A percentile compares a stretch with the other conserved stretches of the same genome.
Conservation (phyloP, 2,888 invertebrate genomes). For the Baccha elongata region DNA sequence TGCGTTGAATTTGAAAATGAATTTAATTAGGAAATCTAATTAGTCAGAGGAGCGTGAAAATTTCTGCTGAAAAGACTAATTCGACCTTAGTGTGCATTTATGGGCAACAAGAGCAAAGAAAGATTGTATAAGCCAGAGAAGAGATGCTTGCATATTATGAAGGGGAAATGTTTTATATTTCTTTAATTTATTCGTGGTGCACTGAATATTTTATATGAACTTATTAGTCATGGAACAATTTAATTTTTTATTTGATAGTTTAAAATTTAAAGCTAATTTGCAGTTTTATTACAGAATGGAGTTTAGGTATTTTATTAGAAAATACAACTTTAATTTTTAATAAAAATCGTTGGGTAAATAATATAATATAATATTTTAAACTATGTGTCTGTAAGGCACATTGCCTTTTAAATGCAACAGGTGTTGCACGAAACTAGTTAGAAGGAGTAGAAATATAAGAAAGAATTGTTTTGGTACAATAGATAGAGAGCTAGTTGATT, state of each 20-base stretch:
- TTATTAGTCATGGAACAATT: neutral
- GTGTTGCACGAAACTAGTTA: too few species aligned
- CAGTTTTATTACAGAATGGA: neutral
- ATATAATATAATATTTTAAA: too few species aligned
- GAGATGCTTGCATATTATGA: conserved; percentile 18
- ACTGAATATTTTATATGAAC: too few species aligned
- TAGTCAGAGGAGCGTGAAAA: conserved; percentile 82
- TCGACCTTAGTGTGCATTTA: conserved; percentile 69
- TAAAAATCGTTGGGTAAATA: too few species aligned
- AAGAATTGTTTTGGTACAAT: too few species aligned
- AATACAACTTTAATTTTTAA: too few species aligned
- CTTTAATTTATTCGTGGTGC: conserved; percentile 28
- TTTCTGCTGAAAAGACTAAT: conserved; percentile 73
- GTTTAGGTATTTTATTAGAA: too few species aligned
- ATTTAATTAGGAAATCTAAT: conserved; percentile 83
- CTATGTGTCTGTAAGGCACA: too few species aligned
- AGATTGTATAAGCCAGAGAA: neutral
- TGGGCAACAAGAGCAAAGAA: conserved; percentile 13
- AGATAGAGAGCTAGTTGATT: too few species aligned
- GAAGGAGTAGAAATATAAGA: too few species aligned
- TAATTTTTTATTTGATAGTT: conserved; percentile 7
- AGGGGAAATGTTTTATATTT: conserved; percentile 6
- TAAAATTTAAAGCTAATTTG: conserved; percentile 52
- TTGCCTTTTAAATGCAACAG: too few species aligned
- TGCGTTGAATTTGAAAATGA: conserved; percentile 74